Conservation (phyloP, 2,888 invertebrate species). For the Clunio marinus region DNA sequence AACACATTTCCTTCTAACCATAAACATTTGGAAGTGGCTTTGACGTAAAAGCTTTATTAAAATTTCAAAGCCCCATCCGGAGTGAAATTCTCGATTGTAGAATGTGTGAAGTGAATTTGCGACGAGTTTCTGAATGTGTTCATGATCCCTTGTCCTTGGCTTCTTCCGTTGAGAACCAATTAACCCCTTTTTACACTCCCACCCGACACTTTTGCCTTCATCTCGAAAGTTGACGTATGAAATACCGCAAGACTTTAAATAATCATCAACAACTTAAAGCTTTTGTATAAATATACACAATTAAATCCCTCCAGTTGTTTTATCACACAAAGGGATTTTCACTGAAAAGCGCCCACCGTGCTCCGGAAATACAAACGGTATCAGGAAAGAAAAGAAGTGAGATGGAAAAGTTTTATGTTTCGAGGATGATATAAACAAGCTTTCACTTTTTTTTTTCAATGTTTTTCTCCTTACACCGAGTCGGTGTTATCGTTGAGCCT, state of each 20-base stretch:
- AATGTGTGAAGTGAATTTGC: not conserved
- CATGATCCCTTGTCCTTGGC: not conserved
- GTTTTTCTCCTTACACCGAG: not conserved
- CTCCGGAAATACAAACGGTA: not conserved
- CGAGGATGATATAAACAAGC: not conserved
- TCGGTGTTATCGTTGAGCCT: conserved; percentile 5
- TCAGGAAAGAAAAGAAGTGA: not conserved
- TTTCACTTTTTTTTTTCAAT: not conserved
- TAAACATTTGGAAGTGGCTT: not conserved
- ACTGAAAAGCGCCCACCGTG: not conserved
- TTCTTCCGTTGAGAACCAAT: not conserved
- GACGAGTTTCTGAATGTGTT: not conserved
- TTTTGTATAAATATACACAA: not conserved
- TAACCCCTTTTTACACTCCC: not conserved
- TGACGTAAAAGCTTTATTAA: not conserved
- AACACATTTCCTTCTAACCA: not conserved
- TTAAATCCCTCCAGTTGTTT: not conserved
- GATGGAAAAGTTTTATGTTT: conserved; percentile 22
- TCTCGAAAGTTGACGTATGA: not conserved
- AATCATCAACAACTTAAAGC: conserved; percentile 8
- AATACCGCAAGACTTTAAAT: conserved; percentile 17
- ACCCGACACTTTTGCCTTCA: not conserved
- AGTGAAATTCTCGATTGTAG: not conserved
- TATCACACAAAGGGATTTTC: conserved; percentile 3
- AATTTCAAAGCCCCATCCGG: not conserved